These are phyloP conservation scores for Drymonia ruficornis DNA, from an alignment of 2,888 invertebrate genomes.

Conservation along the genomic window DNA sequence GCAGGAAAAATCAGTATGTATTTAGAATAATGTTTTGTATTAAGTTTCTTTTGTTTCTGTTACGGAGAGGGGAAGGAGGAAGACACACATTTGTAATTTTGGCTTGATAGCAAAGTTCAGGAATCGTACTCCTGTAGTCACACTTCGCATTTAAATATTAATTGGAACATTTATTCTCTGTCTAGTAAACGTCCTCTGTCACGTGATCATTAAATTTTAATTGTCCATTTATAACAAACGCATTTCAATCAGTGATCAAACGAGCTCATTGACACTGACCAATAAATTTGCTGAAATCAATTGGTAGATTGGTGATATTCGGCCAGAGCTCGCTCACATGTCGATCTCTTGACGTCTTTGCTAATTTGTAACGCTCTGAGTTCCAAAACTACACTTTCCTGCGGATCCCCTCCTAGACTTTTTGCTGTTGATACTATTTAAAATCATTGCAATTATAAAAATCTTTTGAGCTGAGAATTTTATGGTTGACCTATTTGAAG, in stretches of 20 bases:
- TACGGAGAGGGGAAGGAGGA: no score
- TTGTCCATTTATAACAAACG: constrained; percentile 37
- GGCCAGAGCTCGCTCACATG: constrained; percentile 41
- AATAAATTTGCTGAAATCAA: constrained; percentile 68
- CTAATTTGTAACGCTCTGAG: constrained; percentile 18
- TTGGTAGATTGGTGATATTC: constrained; percentile 56
- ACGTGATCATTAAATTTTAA: constrained; percentile 2
- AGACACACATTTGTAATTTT: no score
- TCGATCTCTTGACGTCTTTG: constrained; percentile 33
- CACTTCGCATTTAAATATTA: no score
- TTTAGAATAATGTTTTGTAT: no score
- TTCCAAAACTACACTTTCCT: no score
- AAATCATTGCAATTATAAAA: no score
- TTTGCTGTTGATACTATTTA: no score
- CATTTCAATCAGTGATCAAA: constrained; percentile 62
- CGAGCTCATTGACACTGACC: constrained; percentile 63
- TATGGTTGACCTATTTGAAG: neutral
- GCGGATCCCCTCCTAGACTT: no score
- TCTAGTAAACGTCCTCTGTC: neutral
- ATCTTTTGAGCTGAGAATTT: neutral
- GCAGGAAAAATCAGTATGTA: no score
- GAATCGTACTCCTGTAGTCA: no score
- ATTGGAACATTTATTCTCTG: neutral
- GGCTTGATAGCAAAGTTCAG: no score
- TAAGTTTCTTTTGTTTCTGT: no score